Evolutionary conservation across 2,888 invertebrate species (phyloP).

Genomic region (Exephanes ischioxanthus): DNA sequence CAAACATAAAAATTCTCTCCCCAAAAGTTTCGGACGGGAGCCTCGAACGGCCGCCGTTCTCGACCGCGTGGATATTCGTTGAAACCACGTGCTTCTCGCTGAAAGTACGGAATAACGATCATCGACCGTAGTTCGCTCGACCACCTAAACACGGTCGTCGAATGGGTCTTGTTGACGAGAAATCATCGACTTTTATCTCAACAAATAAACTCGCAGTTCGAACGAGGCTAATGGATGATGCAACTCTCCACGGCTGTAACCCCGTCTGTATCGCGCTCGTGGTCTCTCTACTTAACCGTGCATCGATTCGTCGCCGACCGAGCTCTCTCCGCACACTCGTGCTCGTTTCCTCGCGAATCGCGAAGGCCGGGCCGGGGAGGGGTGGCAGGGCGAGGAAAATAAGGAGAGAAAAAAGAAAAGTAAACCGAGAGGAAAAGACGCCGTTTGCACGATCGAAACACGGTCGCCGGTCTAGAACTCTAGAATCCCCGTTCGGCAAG

Average conservation of each 20-base stretch:
- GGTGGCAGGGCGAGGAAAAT: background rate
- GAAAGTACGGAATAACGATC: background rate
- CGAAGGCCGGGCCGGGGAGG: background rate
- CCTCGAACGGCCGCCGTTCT: background rate
- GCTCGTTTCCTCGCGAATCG: background rate
- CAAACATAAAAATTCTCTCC: background rate
- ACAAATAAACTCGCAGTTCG: constrained; percentile 1
- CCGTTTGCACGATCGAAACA: background rate
- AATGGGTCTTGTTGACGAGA: background rate
- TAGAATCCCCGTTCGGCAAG: background rate
- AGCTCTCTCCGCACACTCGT: background rate
- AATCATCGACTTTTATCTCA: constrained; percentile 32
- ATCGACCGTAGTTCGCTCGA: background rate
- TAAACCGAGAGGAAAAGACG: background rate
- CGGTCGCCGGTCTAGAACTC: background rate
- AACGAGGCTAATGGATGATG: constrained; percentile 55
- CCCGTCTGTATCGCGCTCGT: background rate
- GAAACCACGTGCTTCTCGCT: constrained; percentile 8
- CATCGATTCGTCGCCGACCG: constrained; percentile 36
- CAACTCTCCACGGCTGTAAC: constrained; percentile 13
- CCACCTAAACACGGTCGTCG: background rate
- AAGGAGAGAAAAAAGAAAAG: background rate
- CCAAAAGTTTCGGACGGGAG: background rate
- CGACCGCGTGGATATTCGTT: background rate
- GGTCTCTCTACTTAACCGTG: constrained; percentile 5